Base-by-base conservation (phyloP, 2,113 vertebrate species). In the Zootoca vivipara region DNA sequence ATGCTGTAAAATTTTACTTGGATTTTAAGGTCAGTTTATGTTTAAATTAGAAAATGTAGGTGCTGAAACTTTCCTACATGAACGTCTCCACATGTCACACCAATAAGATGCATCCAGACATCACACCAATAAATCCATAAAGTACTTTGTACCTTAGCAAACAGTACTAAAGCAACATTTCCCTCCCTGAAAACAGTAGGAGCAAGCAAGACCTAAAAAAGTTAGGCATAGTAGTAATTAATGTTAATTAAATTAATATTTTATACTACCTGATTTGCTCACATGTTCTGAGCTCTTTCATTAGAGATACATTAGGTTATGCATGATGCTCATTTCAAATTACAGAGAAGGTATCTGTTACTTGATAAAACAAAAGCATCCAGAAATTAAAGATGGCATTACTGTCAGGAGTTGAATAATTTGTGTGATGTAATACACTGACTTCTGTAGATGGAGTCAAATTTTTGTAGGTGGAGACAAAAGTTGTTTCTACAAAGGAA, bases 131-230 rank as follows among this genome's bases (percentile, higher is more conserved):
- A 46, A 10, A 46, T 46, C 46, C 46, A 46, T 85, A 38, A 75
- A 79, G 83, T 40, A 58, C 30, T 88, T 85, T 64, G 1, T 80
- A 69, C 74, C 70, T 75, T 33, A 56, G 81, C 62, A 89, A 83
- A 89, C 46, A 10, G 46, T 46, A 89, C 52, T 4, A 22, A 4
- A 38, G 9, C 78, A 9, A 52, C 46, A 33, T 18, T 73, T 42
- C n/a, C 46, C 46, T 46, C 30, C 67, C 26, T 20, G 15, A n/a
- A 84, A 72, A 58, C 20, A 62, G 2, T 28, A 40, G 46, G 7
- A 58, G 24, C 82, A 58, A n/a, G 33, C 77, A 79, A 22, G 33
- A 58, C 35, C 42, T 85, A 40, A 79, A 65, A 85, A 70, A 84
- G 13, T 33, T n/a, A 40, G 30, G 40, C 67, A 38, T 56, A 30